Evolutionary conservation across 2,888 invertebrate species (phyloP), one percentile per base, ranked within the genome.

Genomic region (Acleris emargana): DNA sequence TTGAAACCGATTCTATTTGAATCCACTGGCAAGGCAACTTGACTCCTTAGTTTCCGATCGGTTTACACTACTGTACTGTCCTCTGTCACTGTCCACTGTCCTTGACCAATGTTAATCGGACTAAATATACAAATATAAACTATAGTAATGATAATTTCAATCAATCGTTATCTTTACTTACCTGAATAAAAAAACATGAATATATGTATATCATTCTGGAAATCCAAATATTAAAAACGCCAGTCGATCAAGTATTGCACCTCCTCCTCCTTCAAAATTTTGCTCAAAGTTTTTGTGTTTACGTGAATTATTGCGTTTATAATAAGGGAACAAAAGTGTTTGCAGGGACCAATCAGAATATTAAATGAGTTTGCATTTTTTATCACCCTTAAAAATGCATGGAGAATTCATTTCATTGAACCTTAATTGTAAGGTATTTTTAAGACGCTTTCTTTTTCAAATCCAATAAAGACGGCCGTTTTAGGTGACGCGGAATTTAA

Each of bases 271-370:
- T 73, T 74, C 73, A 73, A 72, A 74, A 75, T 79, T 81, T 74
- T 75, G 76, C 75, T 73, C 69, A 78, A 82, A 82, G 71, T 82
- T 82, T 82, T 75, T 76, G 75, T 76, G 76, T 75, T 70, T 74
- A 76, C 75, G 79, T 81, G 79, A 83, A 81, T 81, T 82, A 82
- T 83, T 77, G 73, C 75, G 69, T 68, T 71, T 63, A 72, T 81
- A 79, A 79, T 79, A 78, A 82, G 76, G 61, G 67, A 71, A 78
- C 78, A 80, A 78, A 77, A 76, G 73, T 76, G 74, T 73, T 74
- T 77, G 79, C 73, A 73, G 74, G 49, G 57, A 51, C 63, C 63
- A 59, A 67, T 63, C 59, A 58, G 58, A 66, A 66, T 66, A 61
- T 57, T 61, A 60, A 66, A 66, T 57, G 57, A 55, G 66, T 32